Evolutionary conservation across 2,113 vertebrate genomes (phyloP).

Genomic region (Poeciliopsis retropinna): DNA sequence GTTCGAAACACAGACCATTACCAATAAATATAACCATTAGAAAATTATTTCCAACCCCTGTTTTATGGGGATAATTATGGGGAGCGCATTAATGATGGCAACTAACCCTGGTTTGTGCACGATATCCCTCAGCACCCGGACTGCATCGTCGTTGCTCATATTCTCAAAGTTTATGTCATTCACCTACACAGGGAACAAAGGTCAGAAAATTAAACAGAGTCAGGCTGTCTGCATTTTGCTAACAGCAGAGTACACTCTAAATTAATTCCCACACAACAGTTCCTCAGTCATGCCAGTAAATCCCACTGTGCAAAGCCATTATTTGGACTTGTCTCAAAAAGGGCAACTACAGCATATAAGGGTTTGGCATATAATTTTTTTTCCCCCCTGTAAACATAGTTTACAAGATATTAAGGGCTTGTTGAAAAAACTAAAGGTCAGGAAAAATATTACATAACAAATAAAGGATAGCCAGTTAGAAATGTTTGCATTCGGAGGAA

Average conservation of each 20-base stretch:
- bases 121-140: slow-evolving; percentile 94
- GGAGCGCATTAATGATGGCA: slow-evolving; percentile 2
- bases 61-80: slow-evolving; percentile 2
- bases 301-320: slow-evolving; percentile 11
- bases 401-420: background rate
- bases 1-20: slow-evolving; percentile 44
- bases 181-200: slow-evolving; percentile 79
- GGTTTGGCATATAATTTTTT: background rate
- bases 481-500: background rate
- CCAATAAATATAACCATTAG: background rate
- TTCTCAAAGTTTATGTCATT: slow-evolving; percentile 99
- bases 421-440: no score
- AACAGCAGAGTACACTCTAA: background rate
- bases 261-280: slow-evolving; percentile 1
- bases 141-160: slow-evolving; percentile 98
- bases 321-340: slow-evolving; percentile 13
- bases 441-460: background rate
- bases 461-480: background rate
- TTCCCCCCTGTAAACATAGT: background rate
- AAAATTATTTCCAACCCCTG: background rate
- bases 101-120: slow-evolving; percentile 96
- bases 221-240: background rate
- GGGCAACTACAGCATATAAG: background rate
- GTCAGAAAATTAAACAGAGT: background rate
- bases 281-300: slow-evolving; percentile 4